Percentiles rank a stretch among this genome's conserved stretches.
These are phyloP conservation scores for Brachynemurus nebulosus DNA, from an alignment of 2,888 invertebrate species.

Conservation along the genomic window DNA sequence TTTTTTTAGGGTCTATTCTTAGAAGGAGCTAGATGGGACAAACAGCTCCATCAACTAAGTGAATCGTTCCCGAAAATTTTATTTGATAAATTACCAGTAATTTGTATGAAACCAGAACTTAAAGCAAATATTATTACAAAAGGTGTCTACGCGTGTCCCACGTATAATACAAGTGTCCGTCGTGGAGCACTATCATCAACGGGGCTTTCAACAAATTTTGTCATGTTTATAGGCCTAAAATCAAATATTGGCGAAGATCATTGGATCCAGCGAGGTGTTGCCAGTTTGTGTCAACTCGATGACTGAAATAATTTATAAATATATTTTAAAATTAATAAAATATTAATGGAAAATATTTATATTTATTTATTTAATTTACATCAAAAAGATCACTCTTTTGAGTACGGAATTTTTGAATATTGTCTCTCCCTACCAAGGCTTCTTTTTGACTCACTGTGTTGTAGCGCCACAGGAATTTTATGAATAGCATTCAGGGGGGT, in stretches of 20 bases:
- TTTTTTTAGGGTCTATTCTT: slow-evolving; percentile 74
- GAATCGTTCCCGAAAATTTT: slow-evolving; percentile 76
- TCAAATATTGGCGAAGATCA: slow-evolving; percentile 48
- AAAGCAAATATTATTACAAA: slow-evolving; percentile 41
- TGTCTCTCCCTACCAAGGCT: too few relatives aligned
- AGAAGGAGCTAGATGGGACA: slow-evolving; percentile 84
- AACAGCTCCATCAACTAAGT: slow-evolving; percentile 45
- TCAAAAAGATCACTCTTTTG: too few relatives aligned
- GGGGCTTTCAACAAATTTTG: slow-evolving; percentile 74
- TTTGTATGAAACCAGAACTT: slow-evolving; percentile 68
- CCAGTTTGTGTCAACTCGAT: slow-evolving; percentile 60
- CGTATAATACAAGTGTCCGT: slow-evolving; percentile 70
- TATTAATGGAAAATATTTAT: too few relatives aligned
- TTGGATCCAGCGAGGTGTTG: slow-evolving; percentile 71
- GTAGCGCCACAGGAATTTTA: too few relatives aligned
- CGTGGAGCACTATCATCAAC: slow-evolving; percentile 67
- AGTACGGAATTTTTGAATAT: too few relatives aligned
- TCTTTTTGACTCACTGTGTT: too few relatives aligned
- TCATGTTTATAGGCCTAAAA: slow-evolving; percentile 54
- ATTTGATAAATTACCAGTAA: slow-evolving; percentile 70
- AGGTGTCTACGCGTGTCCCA: slow-evolving; percentile 56
- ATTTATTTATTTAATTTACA: too few relatives aligned
- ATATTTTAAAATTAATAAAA: too few relatives aligned
- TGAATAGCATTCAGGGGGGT: too few relatives aligned
- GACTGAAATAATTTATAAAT: too few relatives aligned